Conservation (phyloP, 2,797 vertebrate species). For the Melanotaenia trifasciata region DNA sequence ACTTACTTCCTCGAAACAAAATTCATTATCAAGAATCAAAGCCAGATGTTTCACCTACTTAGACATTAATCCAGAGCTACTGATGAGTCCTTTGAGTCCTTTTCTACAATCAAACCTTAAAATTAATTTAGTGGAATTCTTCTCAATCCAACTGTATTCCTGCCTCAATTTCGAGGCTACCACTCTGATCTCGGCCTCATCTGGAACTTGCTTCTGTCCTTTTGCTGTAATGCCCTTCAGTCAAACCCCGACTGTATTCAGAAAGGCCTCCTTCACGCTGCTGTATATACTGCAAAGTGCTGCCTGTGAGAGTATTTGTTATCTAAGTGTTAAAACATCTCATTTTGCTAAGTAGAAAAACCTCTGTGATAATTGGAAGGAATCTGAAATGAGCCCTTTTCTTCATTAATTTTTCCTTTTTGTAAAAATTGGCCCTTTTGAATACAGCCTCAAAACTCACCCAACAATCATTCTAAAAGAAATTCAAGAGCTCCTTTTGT, state of each 20-base stretch:
- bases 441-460: conserved; percentile 5
- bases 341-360: not conserved
- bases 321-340: not conserved
- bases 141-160: not conserved
- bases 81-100: not conserved
- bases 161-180: not conserved
- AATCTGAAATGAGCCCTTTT: not conserved
- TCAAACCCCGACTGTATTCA: not conserved
- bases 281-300: not conserved
- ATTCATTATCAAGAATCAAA: not conserved
- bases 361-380: not conserved
- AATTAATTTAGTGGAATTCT: not conserved
- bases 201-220: conserved; percentile 4
- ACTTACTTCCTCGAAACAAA: not conserved
- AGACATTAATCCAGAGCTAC: not conserved
- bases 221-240: not conserved
- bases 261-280: not conserved
- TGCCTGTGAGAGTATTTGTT: not conserved
- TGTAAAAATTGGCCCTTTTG: not conserved
- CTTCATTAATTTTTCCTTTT: not conserved
- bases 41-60: too few species aligned
- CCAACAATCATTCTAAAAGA: conserved; percentile 6
- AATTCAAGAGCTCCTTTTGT: conserved; percentile 3
- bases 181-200: not conserved
- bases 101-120: not conserved